Evolutionary conservation across 2,797 vertebrate species (phyloP), one percentile per base, ranked within the genome.

Genomic region (Alectoris magna): DNA sequence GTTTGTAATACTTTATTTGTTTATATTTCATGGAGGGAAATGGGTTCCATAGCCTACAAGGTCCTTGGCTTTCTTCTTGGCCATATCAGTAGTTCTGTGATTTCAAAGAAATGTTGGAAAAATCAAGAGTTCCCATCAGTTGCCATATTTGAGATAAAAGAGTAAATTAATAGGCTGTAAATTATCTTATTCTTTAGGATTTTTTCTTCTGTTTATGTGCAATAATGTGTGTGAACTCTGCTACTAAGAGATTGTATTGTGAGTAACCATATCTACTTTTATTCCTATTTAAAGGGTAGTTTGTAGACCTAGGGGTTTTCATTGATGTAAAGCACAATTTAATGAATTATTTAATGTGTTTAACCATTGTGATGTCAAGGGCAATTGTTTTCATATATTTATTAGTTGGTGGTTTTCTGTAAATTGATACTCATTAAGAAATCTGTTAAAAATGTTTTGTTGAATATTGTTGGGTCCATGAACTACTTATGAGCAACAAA

Each of bases 331-430:
- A 98, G 97, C 98, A 98, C 97, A 98, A 98, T 96, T 98, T 96
- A 96, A 97, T 98, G 97, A 97, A 97, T 98, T 98, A 97, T 98
- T 98, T 98, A 97, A 94, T 95, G 97, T 98, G 97, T 98, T 97
- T 98, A 98, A 98, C 96, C 98, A 98, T 98, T 98, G 98, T 98
- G 98, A 98, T 97, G 97, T 98, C 96, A 98, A 97, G 98, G 97
- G 96, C 95, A 94, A 96, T 97, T 96, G 94, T 97, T 97, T 98
- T 94, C 96, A 93, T 96, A 94, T 96, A 97, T 98, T 97, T 98
- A 98, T 98, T 98, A 98, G 97, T 98, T 96, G 95, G 96, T 98
- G 95, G 94, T 94, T 90, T 97, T 96, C 96, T 98, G 96, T 97
- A 97, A 97, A 97, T 98, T 86, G 87, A 91, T 94, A 96, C 95